Conservation (phyloP, 2,888 invertebrate genomes). For the Erebia palarica region DNA sequence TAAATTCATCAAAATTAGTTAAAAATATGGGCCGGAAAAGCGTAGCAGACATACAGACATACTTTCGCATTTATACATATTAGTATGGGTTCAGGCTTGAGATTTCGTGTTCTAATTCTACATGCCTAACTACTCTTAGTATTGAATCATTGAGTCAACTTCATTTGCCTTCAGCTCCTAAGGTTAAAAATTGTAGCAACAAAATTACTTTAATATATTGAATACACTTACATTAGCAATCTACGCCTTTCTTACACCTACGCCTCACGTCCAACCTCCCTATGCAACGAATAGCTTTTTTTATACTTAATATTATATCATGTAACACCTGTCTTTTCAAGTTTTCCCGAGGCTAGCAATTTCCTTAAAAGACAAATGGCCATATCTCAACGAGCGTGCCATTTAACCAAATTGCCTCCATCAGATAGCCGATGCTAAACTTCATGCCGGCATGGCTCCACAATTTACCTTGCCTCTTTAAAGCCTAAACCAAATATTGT, state of each 20-base stretch:
- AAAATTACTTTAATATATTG: background rate
- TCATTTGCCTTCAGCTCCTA: too few species aligned
- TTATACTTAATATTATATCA: background rate
- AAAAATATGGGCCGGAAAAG: too few species aligned
- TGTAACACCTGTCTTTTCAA: background rate
- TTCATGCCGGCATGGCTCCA: conserved; percentile 62
- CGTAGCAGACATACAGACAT: too few species aligned
- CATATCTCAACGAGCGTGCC: conserved; percentile 28
- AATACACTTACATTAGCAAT: background rate
- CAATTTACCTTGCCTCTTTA: conserved; percentile 58
- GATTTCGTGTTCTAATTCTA: too few species aligned
- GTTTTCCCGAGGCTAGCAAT: conserved; percentile 22
- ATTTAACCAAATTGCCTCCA: conserved; percentile 44
- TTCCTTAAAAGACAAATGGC: conserved; percentile 25
- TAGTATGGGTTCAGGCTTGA: too few species aligned
- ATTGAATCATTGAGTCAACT: too few species aligned
- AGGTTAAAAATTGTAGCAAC: background rate
- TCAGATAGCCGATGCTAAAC: conserved; percentile 52
- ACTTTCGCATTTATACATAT: too few species aligned
- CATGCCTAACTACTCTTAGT: too few species aligned
- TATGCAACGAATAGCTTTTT: background rate
- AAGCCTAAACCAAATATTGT: conserved; percentile 78
- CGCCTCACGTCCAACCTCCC: background rate
- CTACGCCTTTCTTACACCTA: background rate
- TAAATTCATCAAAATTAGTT: too few species aligned